phyloP scores from a whole-genome alignment of 2,888 invertebrate genomes.

The Oxyscelio sp. region DNA sequence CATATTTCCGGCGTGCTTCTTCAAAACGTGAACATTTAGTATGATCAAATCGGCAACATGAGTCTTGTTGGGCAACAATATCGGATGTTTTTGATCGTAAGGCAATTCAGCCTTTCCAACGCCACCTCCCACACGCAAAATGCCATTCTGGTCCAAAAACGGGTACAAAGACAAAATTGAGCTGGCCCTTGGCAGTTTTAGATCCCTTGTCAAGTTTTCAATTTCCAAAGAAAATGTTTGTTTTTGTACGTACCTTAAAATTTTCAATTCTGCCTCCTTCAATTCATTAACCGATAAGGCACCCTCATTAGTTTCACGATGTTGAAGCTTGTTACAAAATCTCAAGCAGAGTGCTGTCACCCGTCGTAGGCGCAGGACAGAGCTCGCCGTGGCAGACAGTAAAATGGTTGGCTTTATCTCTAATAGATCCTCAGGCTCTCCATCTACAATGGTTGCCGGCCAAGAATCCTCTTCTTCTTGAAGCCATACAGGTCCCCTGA shows the following conservation, averaged over 20 bases:
- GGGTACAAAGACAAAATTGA: slow-evolving; percentile 66
- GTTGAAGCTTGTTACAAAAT: background rate
- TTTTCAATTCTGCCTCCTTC: background rate
- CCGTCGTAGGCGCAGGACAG: background rate
- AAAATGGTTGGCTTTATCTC: too few species aligned
- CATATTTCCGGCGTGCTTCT: slow-evolving; percentile 60
- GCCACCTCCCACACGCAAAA: slow-evolving; percentile 73
- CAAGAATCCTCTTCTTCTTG: too few species aligned
- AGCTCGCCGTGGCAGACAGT: too few species aligned
- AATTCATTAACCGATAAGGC: background rate
- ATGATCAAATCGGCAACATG: slow-evolving; percentile 62
- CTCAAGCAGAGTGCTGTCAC: slow-evolving; percentile 7
- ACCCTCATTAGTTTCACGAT: background rate
- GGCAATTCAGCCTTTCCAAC: slow-evolving; percentile 49
- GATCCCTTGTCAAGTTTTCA: background rate
- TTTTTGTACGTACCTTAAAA: background rate
- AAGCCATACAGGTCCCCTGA: too few species aligned
- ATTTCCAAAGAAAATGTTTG: background rate
- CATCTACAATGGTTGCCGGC: too few species aligned
- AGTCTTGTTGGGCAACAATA: slow-evolving; percentile 42
- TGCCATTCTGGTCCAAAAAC: slow-evolving; percentile 72
- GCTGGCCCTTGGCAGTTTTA: background rate
- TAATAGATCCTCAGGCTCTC: too few species aligned
- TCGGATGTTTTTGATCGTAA: slow-evolving; percentile 60
- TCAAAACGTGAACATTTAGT: slow-evolving; percentile 26